These are phyloP conservation scores for Drosophila koepferae DNA, from an alignment of 2,888 invertebrate genomes.

Conservation along the genomic window DNA sequence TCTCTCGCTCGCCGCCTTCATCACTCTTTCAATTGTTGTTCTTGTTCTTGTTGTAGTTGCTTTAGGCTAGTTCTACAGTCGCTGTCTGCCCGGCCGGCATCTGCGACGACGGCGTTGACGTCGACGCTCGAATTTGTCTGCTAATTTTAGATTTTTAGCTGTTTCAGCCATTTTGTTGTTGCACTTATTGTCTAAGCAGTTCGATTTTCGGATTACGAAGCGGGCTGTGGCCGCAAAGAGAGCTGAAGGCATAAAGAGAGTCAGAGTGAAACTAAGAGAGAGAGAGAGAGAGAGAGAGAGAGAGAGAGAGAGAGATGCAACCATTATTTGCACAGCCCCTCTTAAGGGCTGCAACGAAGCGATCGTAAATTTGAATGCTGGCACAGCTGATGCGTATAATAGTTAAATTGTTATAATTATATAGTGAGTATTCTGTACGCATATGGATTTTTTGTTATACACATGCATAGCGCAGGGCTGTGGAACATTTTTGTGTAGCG, in stretches of 20 bases:
- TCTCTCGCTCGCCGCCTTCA: constrained; percentile 5
- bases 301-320: not conserved
- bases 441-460: not conserved
- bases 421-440: too few relatives aligned
- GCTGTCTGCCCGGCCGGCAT: constrained; percentile 67
- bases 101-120: constrained; percentile 18
- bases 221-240: constrained; percentile 32
- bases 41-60: constrained; percentile 7
- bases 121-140: constrained; percentile 51
- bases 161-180: constrained; percentile 55
- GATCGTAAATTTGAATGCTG: constrained; percentile 1
- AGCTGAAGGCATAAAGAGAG: not conserved
- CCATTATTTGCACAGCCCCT: too few relatives aligned
- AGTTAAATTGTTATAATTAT: not conserved
- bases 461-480: not conserved
- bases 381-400: constrained; percentile 25
- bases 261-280: not conserved
- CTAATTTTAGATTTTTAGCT: constrained; percentile 80
- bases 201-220: constrained; percentile 50
- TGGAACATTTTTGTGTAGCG: not conserved
- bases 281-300: not conserved
- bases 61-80: constrained; percentile 23
- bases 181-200: constrained; percentile 35
- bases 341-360: constrained; percentile 8
- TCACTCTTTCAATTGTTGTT: constrained; percentile 4